These are phyloP conservation scores for Thereva nobilitata DNA, from an alignment of 2,888 invertebrate genomes.

Conservation along the genomic window DNA sequence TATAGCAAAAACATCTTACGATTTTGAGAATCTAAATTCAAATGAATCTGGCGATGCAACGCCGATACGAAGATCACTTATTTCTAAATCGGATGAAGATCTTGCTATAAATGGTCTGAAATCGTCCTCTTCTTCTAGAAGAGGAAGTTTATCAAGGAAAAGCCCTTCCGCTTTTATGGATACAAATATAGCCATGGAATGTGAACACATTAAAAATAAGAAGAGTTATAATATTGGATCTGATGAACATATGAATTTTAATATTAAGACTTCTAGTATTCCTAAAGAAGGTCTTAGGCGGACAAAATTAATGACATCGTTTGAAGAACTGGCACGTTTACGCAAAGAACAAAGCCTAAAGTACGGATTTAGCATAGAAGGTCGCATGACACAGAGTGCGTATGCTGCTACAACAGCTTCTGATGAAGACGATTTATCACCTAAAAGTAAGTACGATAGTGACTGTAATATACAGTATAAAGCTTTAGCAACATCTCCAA, in stretches of 20 bases:
- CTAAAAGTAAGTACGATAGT: slow-evolving; percentile 39
- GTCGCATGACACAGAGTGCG: slow-evolving; percentile 34
- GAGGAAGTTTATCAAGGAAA: slow-evolving; percentile 44
- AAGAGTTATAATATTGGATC: slow-evolving; percentile 35
- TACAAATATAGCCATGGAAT: slow-evolving; percentile 39
- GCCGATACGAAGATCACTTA: slow-evolving; percentile 37
- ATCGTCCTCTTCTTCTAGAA: slow-evolving; percentile 43
- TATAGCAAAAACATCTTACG: no score
- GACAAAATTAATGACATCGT: slow-evolving; percentile 44
- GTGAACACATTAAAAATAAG: slow-evolving; percentile 41
- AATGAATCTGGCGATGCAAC: slow-evolving; percentile 40
- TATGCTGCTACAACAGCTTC: slow-evolving; percentile 37
- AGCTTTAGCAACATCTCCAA: slow-evolving; percentile 38
- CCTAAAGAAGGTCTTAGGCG: slow-evolving; percentile 14
- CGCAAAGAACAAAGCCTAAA: slow-evolving; percentile 33
- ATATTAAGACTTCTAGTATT: slow-evolving; percentile 14
- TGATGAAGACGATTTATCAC: slow-evolving; percentile 40
- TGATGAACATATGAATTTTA: slow-evolving; percentile 33
- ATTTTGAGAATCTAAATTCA: slow-evolving; percentile 41
- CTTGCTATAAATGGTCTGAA: slow-evolving; percentile 35
- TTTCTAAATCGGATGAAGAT: slow-evolving; percentile 42
- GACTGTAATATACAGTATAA: slow-evolving; percentile 43
- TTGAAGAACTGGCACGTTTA: slow-evolving; percentile 43
- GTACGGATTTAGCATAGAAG: slow-evolving; percentile 26
- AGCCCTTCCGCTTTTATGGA: slow-evolving; percentile 39